Percentiles rank a stretch among this genome's conserved stretches.
Evolutionary conservation across 2,797 vertebrate species (phyloP).

Genomic region (Rhodeus uyekii): DNA sequence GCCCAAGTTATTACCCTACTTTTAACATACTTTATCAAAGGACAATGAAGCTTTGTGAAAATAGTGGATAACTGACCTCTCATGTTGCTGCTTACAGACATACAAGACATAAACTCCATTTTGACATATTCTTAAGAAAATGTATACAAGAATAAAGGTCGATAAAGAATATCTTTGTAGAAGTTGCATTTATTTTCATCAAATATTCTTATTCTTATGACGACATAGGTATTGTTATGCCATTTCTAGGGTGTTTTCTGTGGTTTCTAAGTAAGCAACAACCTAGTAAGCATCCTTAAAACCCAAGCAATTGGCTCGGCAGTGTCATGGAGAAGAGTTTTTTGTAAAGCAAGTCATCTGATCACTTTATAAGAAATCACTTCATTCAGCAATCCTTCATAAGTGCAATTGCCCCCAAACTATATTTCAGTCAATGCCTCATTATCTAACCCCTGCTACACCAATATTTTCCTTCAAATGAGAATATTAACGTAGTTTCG

Average conservation of each 20-base stretch:
- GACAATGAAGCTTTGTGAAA: slow-evolving; percentile 14
- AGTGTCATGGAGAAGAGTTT: background rate
- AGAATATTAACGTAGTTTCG: background rate
- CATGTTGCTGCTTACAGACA: background rate
- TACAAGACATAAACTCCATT: background rate
- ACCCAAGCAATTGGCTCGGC: background rate
- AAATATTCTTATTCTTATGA: too few species aligned
- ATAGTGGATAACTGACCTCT: background rate
- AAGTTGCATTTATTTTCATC: background rate
- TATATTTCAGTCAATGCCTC: background rate
- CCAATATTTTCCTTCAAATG: background rate
- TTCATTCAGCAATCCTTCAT: background rate
- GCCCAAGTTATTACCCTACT: background rate
- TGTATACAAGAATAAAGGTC: too few species aligned
- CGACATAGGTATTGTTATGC: background rate
- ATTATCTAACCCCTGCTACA: background rate
- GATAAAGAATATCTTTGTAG: too few species aligned
- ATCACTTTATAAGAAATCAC: background rate
- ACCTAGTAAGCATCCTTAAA: background rate
- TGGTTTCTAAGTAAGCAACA: background rate
- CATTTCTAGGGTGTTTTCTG: background rate
- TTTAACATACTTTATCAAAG: background rate
- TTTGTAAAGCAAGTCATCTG: background rate
- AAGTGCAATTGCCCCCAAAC: background rate
- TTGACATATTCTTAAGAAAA: background rate